A percentile compares a stretch with the other conserved stretches of the same genome.
These are phyloP conservation scores for Aldrovandia affinis DNA, from an alignment of 2,797 vertebrate genomes.

Conservation along the genomic window DNA sequence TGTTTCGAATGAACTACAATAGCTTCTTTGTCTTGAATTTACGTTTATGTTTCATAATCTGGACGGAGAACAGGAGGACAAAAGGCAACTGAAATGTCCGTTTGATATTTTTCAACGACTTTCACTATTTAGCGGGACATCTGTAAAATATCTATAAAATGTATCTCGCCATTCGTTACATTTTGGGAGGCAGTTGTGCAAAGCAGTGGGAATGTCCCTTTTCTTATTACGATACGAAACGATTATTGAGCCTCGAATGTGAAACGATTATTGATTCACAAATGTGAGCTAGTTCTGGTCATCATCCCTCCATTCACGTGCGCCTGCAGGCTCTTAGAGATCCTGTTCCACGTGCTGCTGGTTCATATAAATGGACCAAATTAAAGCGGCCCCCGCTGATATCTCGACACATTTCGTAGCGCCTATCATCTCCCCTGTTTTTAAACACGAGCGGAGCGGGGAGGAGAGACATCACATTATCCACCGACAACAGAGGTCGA, in stretches of 20 bases:
- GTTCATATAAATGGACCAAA: slow-evolving; percentile 81
- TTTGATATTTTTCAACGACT: neutral
- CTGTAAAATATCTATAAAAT: too few species aligned
- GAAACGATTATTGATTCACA: too few species aligned
- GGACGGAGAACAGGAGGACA: neutral
- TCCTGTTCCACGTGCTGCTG: slow-evolving; percentile 74
- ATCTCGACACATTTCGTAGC: slow-evolving; percentile 70
- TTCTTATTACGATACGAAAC: too few species aligned
- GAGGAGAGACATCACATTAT: slow-evolving; percentile 78
- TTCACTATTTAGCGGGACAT: too few species aligned
- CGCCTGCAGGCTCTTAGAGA: slow-evolving; percentile 32
- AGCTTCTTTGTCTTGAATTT: neutral
- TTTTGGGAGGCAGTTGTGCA: too few species aligned
- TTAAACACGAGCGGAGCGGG: slow-evolving; percentile 49
- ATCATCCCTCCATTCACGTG: neutral
- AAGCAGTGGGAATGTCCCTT: too few species aligned
- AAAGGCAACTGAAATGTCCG: neutral
- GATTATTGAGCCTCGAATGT: too few species aligned
- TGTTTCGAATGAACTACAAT: neutral
- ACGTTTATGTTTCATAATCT: neutral
- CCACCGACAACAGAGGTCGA: slow-evolving; percentile 82
- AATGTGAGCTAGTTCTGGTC: too few species aligned
- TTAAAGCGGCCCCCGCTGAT: slow-evolving; percentile 80
- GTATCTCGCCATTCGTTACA: too few species aligned
- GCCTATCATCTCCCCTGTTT: slow-evolving; percentile 17